Evolutionary conservation across 2,797 vertebrate genomes (phyloP).

Genomic region (Lepidocolaptes lacrymiger): DNA sequence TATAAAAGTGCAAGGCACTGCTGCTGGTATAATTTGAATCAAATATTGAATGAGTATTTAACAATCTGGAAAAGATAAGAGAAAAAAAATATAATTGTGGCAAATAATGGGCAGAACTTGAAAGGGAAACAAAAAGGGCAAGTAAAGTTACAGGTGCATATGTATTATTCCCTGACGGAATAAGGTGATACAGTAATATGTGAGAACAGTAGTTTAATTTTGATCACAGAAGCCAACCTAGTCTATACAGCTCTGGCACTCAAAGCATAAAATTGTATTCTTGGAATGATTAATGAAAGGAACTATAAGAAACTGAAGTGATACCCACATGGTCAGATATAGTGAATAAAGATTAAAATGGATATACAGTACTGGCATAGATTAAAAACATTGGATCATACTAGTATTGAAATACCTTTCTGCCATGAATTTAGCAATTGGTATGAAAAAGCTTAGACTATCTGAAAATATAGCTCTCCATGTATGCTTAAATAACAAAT

Average conservation of each 20-base stretch:
- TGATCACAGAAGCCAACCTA: neutral
- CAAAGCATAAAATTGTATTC: neutral
- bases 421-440: neutral
- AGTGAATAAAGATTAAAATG: neutral
- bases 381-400: neutral
- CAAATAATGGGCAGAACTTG: neutral
- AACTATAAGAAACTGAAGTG: neutral
- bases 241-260: neutral
- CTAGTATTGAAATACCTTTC: neutral
- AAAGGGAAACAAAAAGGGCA: constrained; percentile 6
- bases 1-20: neutral
- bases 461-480: neutral
- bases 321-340: neutral
- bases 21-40: neutral
- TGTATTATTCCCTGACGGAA: neutral
- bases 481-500: neutral
- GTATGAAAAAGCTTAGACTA: neutral
- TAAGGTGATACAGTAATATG: neutral
- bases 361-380: neutral
- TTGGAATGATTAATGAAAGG: neutral
- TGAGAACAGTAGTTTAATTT: neutral
- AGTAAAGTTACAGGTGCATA: neutral
- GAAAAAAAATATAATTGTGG: constrained; percentile 6
- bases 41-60: constrained; percentile 5
- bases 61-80: constrained; percentile 14